phyloP scores from a whole-genome alignment of 2,113 vertebrate species.

The Conger conger region DNA sequence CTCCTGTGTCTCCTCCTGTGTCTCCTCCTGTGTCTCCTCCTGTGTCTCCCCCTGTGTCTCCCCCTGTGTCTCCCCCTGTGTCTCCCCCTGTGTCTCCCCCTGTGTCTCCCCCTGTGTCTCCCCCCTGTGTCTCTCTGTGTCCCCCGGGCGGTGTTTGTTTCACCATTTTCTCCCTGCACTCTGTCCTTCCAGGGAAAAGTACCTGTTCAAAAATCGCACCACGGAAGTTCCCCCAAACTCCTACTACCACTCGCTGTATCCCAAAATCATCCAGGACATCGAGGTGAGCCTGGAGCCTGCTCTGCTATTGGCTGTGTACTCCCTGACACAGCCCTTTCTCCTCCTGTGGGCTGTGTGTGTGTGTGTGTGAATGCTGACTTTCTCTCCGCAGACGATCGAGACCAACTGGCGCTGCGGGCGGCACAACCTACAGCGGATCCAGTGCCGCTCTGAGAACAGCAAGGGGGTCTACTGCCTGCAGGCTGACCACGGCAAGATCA shows the following conservation, averaged over 20 bases:
- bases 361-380: neutral
- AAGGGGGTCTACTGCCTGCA: conserved; percentile 99
- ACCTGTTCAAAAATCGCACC: conserved; percentile 98
- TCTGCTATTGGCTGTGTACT: neutral
- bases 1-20: too few relatives aligned
- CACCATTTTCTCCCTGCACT: conserved; percentile 40
- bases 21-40: too few relatives aligned
- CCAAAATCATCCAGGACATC: conserved; percentile 99
- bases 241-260: conserved; percentile 97
- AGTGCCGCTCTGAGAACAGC: conserved; percentile 98
- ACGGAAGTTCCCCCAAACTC: conserved; percentile 96
- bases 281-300: conserved; percentile 74
- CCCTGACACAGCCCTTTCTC: neutral
- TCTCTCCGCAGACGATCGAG: conserved; percentile 85
- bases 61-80: too few relatives aligned
- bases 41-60: too few relatives aligned
- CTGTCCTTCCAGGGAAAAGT: conserved; percentile 86
- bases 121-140: too few relatives aligned
- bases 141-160: too few relatives aligned
- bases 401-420: conserved; percentile 97
- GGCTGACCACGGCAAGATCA: conserved; percentile 97
- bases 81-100: too few relatives aligned
- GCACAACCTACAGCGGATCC: conserved; percentile 96
- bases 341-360: too few relatives aligned
- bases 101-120: too few relatives aligned